Base-by-base conservation (phyloP, 30 jellyfish, hydroid and myxozoan genomes). In the Hydractinia echinata region DNA sequence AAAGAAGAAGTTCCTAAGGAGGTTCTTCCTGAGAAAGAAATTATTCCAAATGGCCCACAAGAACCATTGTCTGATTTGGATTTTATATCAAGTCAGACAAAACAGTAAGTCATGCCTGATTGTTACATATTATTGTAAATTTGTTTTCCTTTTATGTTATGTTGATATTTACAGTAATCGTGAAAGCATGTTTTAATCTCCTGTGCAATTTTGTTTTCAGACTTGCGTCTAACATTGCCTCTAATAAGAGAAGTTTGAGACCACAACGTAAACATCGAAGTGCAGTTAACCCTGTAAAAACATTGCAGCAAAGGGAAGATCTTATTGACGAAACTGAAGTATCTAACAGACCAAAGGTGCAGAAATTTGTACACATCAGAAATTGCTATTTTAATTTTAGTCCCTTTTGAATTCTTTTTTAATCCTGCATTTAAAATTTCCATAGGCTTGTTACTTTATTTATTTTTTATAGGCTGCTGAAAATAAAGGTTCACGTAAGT, bases 241-340 rank as follows among this genome's bases (percentile, higher is more conserved):
- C 93, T 51, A 95, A 85, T 83, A 81, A 89, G 66, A 89, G 97
- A 8, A 90, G 81, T 64, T 44, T 89, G 16, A 85, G 73, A 56
- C 97, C 97, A 54, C 91, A 89, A 48, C 87, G 97, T 44, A 85
- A 82, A 73, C 95, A 89, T 20, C 67, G 92, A 61, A 56, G 89
- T 4, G 76, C 67, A 3, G 92, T 89, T 4, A 89, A 89, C 82
- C 97, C 97, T 7, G 81, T 89, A 50, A 89, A 89, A 70, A 74
- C 77, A n/a, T 78, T 89, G 10, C 95, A 85, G 80, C 78, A 87
- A 15, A 80, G 97, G 19, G 83, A 71, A 66, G 97, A 89, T 78
- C 92, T 89, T 66, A 81, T 89, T 76, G 81, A 87, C 44, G 97
- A 85, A 67, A 87, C 61, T 66, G 89, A 61, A 49, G 53, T 77